Evolutionary conservation across 2,113 vertebrate genomes (phyloP).

Genomic region (Sorex fumeus): DNA sequence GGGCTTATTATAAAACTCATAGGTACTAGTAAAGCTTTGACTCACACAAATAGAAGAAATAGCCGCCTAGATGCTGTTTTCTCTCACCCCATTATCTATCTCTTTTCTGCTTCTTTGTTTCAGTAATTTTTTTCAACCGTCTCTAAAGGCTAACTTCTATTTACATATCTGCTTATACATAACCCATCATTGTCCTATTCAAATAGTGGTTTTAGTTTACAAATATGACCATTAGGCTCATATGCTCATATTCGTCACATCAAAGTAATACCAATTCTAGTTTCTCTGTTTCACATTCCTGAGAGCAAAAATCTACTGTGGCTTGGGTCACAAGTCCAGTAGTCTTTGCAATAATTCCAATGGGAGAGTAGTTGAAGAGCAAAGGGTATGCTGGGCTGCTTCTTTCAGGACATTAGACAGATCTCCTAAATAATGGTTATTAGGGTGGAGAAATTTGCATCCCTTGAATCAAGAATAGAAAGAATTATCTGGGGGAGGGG

Average conservation of each 20-base stretch:
- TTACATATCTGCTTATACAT: neutral
- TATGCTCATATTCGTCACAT: neutral
- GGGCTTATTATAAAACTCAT: neutral
- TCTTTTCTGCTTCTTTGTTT: constrained; percentile 22
- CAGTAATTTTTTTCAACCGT: constrained; percentile 17
- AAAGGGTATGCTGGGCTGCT: neutral
- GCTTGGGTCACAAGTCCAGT: neutral
- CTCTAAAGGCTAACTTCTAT: constrained; percentile 8
- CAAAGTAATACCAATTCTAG: neutral
- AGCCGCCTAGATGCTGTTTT: neutral
- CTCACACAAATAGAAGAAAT: neutral
- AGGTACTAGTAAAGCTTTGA: neutral
- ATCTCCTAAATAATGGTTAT: neutral
- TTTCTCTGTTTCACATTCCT: constrained; percentile 40
- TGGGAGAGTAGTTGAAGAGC: neutral
- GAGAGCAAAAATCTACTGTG: neutral
- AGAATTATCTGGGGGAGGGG: neutral
- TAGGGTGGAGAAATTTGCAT: neutral
- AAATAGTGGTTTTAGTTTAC: neutral
- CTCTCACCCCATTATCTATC: neutral
- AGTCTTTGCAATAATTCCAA: neutral
- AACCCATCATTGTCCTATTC: neutral
- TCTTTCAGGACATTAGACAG: neutral
- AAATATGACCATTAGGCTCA: neutral
- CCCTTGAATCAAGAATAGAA: neutral